Evolutionary conservation across 2,797 vertebrate genomes (phyloP), one percentile per base, ranked within the genome.

Genomic region (Myotis pilosus): DNA sequence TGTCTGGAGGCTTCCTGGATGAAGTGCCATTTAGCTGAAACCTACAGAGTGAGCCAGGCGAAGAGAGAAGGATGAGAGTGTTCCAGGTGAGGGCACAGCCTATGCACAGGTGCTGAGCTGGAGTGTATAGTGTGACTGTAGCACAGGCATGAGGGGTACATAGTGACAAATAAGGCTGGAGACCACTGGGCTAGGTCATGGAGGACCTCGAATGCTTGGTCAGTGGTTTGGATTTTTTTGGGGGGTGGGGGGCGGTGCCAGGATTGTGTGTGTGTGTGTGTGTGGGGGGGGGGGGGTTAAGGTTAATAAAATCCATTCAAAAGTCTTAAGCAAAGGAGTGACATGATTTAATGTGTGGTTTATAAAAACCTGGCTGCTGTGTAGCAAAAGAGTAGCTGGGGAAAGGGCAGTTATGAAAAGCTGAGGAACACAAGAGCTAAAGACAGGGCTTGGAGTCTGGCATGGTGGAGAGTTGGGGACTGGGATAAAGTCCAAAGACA

Each of bases 391-490:
- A 51, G 33, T 8, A 78, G 30, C 47, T 44, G 30, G 33, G 7
- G 36, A 89, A 44, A 28, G 25, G 76, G 13, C 38, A 76, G 2
- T 60, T 4, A 5, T n/a, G 62, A 75, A 23, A 28, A 23, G 38
- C 53, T 51, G 57, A 30, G 68, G 85, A 28, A 44, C 25, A 20
- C 25, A 71, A 3, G 5, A 15, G 38, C 64, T 28, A 33, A 68
- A 55, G 64, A 16, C 2, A 7, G 74, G 49, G 33, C 23, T 17
- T 57, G 72, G n/a, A 16, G 8, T 36, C 16, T 1, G 69, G 51
- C 0, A 0, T 6, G n/a, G 8, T 6, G 4, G 57, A 33, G 8
- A n/a, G 2, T 25, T 3, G 15, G 19, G 15, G 41, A 28, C 6
- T 2, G 7, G 23, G 51, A 44, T 33, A 15, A 47, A 30, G 9